Evolutionary conservation across 2,113 vertebrate species (phyloP), one percentile per base, ranked within the genome.

Genomic region (Podilymbus podiceps): DNA sequence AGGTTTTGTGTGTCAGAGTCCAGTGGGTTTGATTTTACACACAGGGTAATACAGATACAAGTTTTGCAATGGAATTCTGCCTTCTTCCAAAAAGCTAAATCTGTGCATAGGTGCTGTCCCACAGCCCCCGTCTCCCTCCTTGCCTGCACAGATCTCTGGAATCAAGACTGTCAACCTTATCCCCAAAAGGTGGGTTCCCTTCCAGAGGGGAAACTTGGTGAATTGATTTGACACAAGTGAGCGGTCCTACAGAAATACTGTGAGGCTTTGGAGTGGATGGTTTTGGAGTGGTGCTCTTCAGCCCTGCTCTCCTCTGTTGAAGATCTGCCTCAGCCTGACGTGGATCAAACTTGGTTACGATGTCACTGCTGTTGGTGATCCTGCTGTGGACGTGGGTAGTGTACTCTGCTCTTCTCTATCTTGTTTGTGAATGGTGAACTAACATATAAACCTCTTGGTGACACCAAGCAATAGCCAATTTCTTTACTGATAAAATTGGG

Each of bases 341-440:
- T 4, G 50, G 44, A 38, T 38, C 28, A 60, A 47, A 0, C 25
- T 55, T 0, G 5, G 22, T 8, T 44, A 35, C 6, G 15, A 2
- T 23, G 56, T 56, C 60, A 30, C 81, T 49, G 81, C 53, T 82
- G 44, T 33, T 75, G 52, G 10, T 72, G n/a, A 23, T 46, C n/a
- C 47, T 75, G 56, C 42, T 22, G 44, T 38, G 42, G 25, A 63
- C 20, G 28, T 25, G 28, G n/a, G 25, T 27, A 2, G 1, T 12
- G 21, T 35, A 23, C 53, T 80, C 15, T 35, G n/a, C 4, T 27
- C 25, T 33, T 76, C 30, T 27, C 21, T 8, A 0, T 87, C 75
- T 66, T 62, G 13, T 42, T 78, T 76, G 46, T 60, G 62, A 91
- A 42, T 27, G 19, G n/a, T 69, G 81, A 55, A 2, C 20, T 50